Base-by-base conservation (phyloP, 2,888 invertebrate species). In the Rhimphoctona megacephalus region DNA sequence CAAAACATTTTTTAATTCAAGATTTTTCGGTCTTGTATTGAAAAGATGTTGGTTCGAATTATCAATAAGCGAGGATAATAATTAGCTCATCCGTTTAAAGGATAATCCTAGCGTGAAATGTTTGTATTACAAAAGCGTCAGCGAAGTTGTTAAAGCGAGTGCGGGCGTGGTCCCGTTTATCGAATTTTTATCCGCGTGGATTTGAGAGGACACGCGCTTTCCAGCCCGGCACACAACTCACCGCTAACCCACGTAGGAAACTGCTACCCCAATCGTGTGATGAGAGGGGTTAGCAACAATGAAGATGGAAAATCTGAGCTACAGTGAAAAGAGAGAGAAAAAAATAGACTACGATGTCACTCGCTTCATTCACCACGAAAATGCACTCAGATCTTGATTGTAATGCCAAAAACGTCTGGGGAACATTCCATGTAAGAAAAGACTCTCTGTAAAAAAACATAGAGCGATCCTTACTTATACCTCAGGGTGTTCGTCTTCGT, bases 211-310 rank as follows among this genome's bases (percentile, higher is more conserved):
- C 66, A 66, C 70, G 61, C 83, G 70, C 76, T 61, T 33, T 46
- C 72, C 57, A 33, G 19, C 73, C 36, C 49, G 61, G 14, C 61
- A 30, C 19, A 80, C 61, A 43, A 81, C 66, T 83, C 70, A 39
- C 54, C 52, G 64, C 80, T 64, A 87, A 73, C 52, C 73, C 86
- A 85, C 85, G 89, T 87, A 89, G 89, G 64, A 88, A 83, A 85
- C 86, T 14, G n/a, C n/a, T 57, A 22, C 30, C 39, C 30, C 57
- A 17, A 69, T 25, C 33, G 39, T 14, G 25, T 39, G 70, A 30
- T 33, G 61, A 19, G 43, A 43, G 52, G 69, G 72, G 79, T 39
- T 39, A 79, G 64, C 78, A 70, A 69, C 81, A 85, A 87, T 85
- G 81, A 66, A 61, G 78, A 66, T 80, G 54, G 52, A 77, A 82